Conservation (phyloP, 2,113 vertebrate species). For the Lampris incognitus region DNA sequence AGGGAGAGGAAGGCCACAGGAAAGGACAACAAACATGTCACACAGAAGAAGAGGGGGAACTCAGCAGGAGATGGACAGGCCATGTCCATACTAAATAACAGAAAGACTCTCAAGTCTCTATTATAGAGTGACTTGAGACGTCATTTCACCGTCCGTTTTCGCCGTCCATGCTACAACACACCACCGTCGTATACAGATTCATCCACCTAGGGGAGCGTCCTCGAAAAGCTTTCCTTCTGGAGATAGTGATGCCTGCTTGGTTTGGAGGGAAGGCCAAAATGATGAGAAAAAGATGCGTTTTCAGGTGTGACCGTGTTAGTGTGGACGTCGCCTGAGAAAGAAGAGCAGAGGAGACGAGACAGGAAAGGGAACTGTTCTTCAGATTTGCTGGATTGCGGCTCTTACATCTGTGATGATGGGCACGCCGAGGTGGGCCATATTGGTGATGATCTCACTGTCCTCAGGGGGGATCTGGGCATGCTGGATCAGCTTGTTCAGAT, state of each 20-base stretch:
- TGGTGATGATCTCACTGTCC: conserved; percentile 99
- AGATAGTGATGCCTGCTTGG: no score
- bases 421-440: conserved; percentile 95
- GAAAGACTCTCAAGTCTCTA: no score
- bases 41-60: background rate
- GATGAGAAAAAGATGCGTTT: background rate
- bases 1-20: background rate
- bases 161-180: no score
- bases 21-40: background rate
- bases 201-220: no score
- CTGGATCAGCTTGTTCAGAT: conserved; percentile 98
- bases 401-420: conserved; percentile 97
- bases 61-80: background rate
- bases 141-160: no score
- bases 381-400: background rate
- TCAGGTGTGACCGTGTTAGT: background rate
- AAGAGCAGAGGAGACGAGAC: background rate
- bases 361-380: background rate
- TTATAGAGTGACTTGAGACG: no score
- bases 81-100: no score
- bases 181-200: no score
- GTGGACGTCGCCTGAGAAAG: background rate
- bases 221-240: no score
- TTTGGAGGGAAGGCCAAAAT: no score
- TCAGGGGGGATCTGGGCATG: conserved; percentile 98